A percentile compares a stretch with the other conserved stretches of the same genome.
phyloP scores from a whole-genome alignment of 2,113 vertebrate genomes.

The Chascanopsetta lugubris region DNA sequence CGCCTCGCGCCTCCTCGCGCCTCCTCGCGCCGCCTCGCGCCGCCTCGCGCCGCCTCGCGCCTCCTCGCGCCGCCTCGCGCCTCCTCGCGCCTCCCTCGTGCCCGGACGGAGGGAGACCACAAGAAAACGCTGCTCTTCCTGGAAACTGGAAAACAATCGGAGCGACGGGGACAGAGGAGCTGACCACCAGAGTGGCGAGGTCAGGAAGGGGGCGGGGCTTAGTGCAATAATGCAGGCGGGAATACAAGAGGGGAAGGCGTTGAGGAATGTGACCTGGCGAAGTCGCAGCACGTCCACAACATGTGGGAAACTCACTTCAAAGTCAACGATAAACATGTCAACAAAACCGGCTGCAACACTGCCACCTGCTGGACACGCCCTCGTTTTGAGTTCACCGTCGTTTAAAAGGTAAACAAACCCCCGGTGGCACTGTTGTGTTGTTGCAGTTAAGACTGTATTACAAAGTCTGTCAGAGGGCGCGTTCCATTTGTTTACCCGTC shows the following conservation, averaged over 20 bases:
- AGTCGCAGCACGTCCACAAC: conserved; percentile 18
- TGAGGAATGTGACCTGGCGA: conserved; percentile 44
- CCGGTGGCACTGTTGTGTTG: too few species aligned
- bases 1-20: too few species aligned
- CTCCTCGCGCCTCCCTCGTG: too few species aligned
- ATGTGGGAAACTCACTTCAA: conserved; percentile 14
- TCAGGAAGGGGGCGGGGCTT: conserved; percentile 55
- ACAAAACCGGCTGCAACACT: too few species aligned
- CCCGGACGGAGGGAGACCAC: conserved; percentile 34
- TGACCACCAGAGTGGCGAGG: conserved; percentile 24
- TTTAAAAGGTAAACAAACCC: too few species aligned
- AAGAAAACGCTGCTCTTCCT: conserved; percentile 50
- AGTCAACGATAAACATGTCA: too few species aligned
- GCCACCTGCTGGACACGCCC: too few species aligned
- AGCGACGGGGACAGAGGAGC: conserved; percentile 36
- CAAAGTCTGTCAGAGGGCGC: not conserved
- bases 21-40: conserved; percentile 13
- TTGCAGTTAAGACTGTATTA: not conserved
- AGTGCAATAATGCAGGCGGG: conserved; percentile 47
- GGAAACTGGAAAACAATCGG: conserved; percentile 66
- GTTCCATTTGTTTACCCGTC: not conserved
- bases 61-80: too few species aligned
- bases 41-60: conserved; percentile 13
- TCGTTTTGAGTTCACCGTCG: too few species aligned
- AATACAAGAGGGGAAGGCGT: conserved; percentile 42